These are phyloP conservation scores for Temnothorax ravouxi DNA, from an alignment of 2,888 invertebrate genomes.

Conservation along the genomic window DNA sequence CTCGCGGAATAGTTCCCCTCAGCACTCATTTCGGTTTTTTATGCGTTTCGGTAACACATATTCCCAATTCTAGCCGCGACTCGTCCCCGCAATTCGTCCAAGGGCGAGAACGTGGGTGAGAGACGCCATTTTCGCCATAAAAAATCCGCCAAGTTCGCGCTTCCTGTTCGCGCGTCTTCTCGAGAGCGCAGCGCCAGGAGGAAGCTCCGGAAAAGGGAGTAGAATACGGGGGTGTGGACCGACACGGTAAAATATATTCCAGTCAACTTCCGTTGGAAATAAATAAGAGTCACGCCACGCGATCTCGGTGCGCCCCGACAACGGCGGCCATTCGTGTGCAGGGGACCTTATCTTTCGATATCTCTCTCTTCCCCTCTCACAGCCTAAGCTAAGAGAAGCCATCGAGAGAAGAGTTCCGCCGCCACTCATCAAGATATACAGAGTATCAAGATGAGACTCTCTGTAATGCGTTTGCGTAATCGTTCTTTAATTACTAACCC, in stretches of 20 bases:
- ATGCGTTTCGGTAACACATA: slow-evolving; percentile 55
- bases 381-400: slow-evolving; percentile 64
- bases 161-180: slow-evolving; percentile 85
- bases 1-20: not conserved
- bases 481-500: slow-evolving; percentile 57
- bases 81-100: slow-evolving; percentile 14
- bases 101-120: slow-evolving; percentile 57
- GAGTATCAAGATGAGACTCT: slow-evolving; percentile 64
- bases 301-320: slow-evolving; percentile 79
- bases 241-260: slow-evolving; percentile 85
- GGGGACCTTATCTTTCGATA: slow-evolving; percentile 84
- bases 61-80: slow-evolving; percentile 55
- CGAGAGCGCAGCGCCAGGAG: slow-evolving; percentile 77
- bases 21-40: slow-evolving; percentile 33
- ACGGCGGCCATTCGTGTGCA: slow-evolving; percentile 81
- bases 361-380: slow-evolving; percentile 70
- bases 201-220: slow-evolving; percentile 75
- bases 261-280: slow-evolving; percentile 86
- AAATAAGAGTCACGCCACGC: slow-evolving; percentile 86
- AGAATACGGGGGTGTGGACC: slow-evolving; percentile 71
- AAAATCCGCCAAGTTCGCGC: slow-evolving; percentile 85
- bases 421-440: slow-evolving; percentile 72
- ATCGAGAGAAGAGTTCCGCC: slow-evolving; percentile 60
- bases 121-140: slow-evolving; percentile 82
- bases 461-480: slow-evolving; percentile 64